Evolutionary conservation across 2,888 invertebrate species (phyloP).

Genomic region (Julus scandinavius): DNA sequence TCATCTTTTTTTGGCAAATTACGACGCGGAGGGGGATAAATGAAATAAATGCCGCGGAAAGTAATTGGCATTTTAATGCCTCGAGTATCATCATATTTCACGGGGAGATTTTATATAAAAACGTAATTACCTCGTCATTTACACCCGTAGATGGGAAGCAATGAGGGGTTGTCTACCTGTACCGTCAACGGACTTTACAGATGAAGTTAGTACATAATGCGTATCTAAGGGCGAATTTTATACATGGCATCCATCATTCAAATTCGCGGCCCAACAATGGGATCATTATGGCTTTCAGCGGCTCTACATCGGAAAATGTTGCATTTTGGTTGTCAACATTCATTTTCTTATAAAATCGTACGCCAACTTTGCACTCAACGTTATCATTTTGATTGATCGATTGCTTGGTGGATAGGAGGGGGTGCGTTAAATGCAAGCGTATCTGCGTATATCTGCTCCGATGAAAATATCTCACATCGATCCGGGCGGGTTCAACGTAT

Average conservation of each 20-base stretch:
- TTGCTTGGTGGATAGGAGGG: background rate
- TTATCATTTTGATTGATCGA: constrained; percentile 21
- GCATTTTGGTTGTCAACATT: background rate
- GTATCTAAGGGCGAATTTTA: background rate
- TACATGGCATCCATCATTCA: constrained; percentile 13
- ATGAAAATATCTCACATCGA: background rate
- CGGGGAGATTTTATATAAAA: background rate
- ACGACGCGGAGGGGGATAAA: background rate
- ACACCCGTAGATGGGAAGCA: background rate
- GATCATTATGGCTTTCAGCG: constrained; percentile 16
- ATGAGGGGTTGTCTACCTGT: background rate
- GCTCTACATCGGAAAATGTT: background rate
- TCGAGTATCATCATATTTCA: background rate
- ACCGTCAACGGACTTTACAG: background rate
- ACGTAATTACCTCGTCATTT: background rate
- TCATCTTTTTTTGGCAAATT: background rate
- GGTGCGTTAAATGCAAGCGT: background rate
- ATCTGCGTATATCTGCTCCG: background rate
- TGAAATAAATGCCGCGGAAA: background rate
- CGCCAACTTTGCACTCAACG: constrained; percentile 5
- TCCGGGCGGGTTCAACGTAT: background rate
- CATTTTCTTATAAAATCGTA: background rate
- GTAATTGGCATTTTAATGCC: constrained; percentile 17
- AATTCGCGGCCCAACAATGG: constrained; percentile 21
- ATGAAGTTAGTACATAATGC: background rate